Conservation (phyloP, 2,797 vertebrate species). For the Dicrostonyx torquatus region DNA sequence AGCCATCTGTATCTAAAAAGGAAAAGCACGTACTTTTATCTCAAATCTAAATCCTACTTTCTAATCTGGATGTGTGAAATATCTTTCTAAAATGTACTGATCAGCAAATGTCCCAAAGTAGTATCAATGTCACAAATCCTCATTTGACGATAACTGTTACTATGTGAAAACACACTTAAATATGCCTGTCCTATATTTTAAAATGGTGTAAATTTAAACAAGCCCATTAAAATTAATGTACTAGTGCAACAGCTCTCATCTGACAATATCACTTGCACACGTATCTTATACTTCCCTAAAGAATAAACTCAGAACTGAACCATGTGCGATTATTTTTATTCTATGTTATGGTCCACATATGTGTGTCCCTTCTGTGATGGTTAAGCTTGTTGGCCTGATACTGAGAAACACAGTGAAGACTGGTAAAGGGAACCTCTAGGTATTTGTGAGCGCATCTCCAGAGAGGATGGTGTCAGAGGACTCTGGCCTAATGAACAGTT, state of each 20-base stretch:
- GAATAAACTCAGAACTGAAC: not conserved
- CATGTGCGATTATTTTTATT: not conserved
- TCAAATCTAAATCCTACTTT: slow-evolving; percentile 14
- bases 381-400: not conserved
- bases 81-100: not conserved
- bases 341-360: not conserved
- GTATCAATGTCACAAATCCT: not conserved
- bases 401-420: not conserved
- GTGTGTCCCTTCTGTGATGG: not conserved
- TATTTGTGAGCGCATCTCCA: no score
- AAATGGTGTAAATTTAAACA: slow-evolving; percentile 30
- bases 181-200: not conserved
- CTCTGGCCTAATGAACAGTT: not conserved
- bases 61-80: slow-evolving; percentile 2
- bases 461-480: not conserved
- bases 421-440: not conserved
- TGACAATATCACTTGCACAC: not conserved
- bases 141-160: not conserved
- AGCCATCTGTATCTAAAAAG: not conserved
- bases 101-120: slow-evolving; percentile 8
- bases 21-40: not conserved
- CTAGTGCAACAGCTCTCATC: not conserved
- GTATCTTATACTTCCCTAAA: not conserved
- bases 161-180: slow-evolving; percentile 24
- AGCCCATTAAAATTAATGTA: not conserved